Evolutionary conservation across 2,888 invertebrate species (phyloP), one percentile per base, ranked within the genome.

Genomic region (Harpagoxenus sublaevis): DNA sequence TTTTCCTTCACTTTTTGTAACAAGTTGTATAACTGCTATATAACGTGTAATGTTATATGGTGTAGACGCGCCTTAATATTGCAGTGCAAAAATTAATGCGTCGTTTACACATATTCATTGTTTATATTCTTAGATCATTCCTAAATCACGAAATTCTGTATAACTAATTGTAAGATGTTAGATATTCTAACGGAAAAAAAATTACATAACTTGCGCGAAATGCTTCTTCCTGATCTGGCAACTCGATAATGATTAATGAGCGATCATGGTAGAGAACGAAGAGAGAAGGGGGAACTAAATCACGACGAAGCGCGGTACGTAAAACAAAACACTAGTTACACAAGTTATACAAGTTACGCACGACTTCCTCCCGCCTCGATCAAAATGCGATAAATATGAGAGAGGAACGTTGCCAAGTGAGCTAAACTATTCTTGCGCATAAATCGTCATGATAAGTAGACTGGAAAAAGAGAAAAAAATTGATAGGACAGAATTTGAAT

Each of bases 271-370:
- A 28, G 12, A 42, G 23, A 55, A 45, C 45, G n/a, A 66, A 42
- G 12, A 48, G 45, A 79, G 48, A 71, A 5, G 18, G 0, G 31
- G 23, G 3, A 60, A 63, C 39, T 48, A 57, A 77, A 77, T 78
- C 9, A n/a, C 23, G 42, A 9, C 31, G 31, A 53, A 65, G 81
- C 45, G 81, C 45, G 70, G 83, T 73, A 79, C 79, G 42, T 55
- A 73, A 84, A 70, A 77, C 48, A 60, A 31, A 39, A 57, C 48
- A 1, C 18, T 70, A 39, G 18, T 79, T 79, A 18, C 23, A 35
- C 28, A n/a, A 77, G 15, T 39, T 39, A 5, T 12, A 39, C 66
- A 68, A 60, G 10, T 60, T 71, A 45, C 12, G 6, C 23, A 12
- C 18, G 35, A 48, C 35, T 23, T 73, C 18, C 48, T 28, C 23